These are phyloP conservation scores for Sebastes hopkinsi DNA, from an alignment of 2,797 vertebrate species.

Conservation along the genomic window DNA sequence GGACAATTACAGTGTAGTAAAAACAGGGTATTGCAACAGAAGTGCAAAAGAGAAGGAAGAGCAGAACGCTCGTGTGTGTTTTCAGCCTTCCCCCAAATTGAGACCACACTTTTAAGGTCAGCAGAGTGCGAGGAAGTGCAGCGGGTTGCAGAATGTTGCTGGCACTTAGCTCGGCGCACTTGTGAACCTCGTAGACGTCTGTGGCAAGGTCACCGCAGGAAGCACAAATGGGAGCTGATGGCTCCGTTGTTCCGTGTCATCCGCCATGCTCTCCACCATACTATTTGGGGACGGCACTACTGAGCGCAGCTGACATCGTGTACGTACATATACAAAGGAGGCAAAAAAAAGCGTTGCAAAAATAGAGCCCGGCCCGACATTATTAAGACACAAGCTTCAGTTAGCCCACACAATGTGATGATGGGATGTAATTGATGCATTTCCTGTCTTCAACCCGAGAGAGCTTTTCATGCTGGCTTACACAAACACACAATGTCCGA, in stretches of 20 bases:
- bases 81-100: slow-evolving; percentile 58
- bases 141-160: slow-evolving; percentile 75
- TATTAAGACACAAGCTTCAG: slow-evolving; percentile 82
- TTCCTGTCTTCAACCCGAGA: slow-evolving; percentile 46
- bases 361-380: slow-evolving; percentile 60
- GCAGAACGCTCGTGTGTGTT: slow-evolving; percentile 46
- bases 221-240: slow-evolving; percentile 79
- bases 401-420: slow-evolving; percentile 77
- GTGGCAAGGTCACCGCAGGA: slow-evolving; percentile 76
- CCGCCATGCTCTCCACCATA: slow-evolving; percentile 60
- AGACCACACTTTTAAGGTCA: slow-evolving; percentile 81
- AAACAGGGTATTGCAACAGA: slow-evolving; percentile 35
- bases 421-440: slow-evolving; percentile 66
- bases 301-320: slow-evolving; percentile 77
- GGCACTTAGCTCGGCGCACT: slow-evolving; percentile 69
- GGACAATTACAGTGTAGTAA: neutral
- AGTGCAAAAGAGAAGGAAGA: slow-evolving; percentile 35
- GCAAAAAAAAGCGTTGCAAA: slow-evolving; percentile 47
- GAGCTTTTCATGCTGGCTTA: slow-evolving; percentile 50
- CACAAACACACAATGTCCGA: slow-evolving; percentile 36
- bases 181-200: slow-evolving; percentile 71
- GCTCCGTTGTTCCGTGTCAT: slow-evolving; percentile 79
- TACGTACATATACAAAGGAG: slow-evolving; percentile 66
- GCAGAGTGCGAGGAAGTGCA: slow-evolving; percentile 70
- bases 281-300: slow-evolving; percentile 61